phyloP scores from a whole-genome alignment of 2,113 vertebrate genomes.

The Phaethornis superciliosus region DNA sequence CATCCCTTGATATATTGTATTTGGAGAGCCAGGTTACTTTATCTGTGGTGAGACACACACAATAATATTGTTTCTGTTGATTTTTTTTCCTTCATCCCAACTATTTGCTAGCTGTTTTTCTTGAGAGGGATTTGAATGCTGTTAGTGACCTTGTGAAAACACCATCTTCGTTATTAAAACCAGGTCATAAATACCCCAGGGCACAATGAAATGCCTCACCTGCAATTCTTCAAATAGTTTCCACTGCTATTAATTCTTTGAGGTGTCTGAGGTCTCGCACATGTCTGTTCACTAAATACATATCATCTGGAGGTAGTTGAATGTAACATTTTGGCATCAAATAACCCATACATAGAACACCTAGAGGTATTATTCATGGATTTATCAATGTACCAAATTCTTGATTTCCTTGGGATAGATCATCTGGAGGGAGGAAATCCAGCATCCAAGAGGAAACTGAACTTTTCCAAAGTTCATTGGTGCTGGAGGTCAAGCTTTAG shows the following conservation, averaged over 20 bases:
- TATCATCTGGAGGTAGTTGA: conserved; percentile 28
- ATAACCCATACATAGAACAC: background rate
- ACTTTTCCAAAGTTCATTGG: background rate
- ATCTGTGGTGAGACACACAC: accelerated
- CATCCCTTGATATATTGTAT: background rate
- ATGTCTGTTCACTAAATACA: conserved; percentile 6
- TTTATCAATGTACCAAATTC: background rate
- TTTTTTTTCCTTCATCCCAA: background rate
- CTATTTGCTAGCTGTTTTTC: conserved; percentile 6
- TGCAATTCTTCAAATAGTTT: conserved; percentile 72
- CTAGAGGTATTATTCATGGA: background rate
- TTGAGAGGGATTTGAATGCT: background rate
- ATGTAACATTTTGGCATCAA: background rate
- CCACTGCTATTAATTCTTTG: conserved; percentile 55
- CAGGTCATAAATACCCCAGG: conserved; percentile 54
- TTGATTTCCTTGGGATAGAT: conserved; percentile 13
- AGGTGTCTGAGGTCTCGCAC: conserved; percentile 11
- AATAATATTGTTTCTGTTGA: background rate
- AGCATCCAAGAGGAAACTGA: background rate
- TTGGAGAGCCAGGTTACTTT: background rate
- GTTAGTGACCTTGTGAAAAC: conserved; percentile 45
- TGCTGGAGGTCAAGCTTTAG: background rate
- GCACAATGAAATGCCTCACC: conserved; percentile 57
- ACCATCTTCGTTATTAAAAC: conserved; percentile 38
- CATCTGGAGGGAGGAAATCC: background rate